A percentile compares a stretch with the other conserved stretches of the same genome.
Conservation (phyloP, 2,888 invertebrate genomes). For the Horisme vitalbata region DNA sequence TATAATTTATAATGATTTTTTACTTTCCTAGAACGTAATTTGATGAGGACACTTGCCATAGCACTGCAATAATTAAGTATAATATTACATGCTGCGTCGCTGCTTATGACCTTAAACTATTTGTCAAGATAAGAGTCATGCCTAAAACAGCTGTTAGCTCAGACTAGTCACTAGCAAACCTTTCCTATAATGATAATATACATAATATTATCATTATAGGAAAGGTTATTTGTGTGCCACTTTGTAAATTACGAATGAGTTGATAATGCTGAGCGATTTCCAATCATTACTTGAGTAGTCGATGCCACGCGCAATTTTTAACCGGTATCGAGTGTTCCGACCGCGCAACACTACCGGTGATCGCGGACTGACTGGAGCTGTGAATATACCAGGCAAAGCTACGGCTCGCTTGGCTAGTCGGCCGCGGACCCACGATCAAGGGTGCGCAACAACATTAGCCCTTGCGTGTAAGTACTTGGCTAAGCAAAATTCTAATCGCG, state of each 20-base stretch:
- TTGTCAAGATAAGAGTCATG: constrained; percentile 23
- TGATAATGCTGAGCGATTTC: constrained; percentile 25
- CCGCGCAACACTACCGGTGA: constrained; percentile 38
- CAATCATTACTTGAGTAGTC: constrained; percentile 35
- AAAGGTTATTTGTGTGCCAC: constrained; percentile 18
- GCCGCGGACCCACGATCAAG: constrained; percentile 4
- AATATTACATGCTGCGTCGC: background rate
- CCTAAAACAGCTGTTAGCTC: constrained; percentile 38
- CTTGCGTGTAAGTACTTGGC: no score
- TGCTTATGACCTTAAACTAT: constrained; percentile 4
- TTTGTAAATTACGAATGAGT: constrained; percentile 16
- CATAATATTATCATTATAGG: background rate
- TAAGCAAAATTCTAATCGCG: no score
- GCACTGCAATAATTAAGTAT: constrained; percentile 6
- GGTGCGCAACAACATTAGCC: constrained; percentile 15
- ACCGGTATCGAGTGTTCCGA: constrained; percentile 28
- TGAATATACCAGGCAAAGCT: background rate
- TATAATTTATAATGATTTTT: no score
- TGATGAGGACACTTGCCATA: no score
- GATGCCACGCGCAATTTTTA: constrained; percentile 39
- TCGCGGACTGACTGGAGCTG: constrained; percentile 41
- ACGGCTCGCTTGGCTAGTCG: background rate
- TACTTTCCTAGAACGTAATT: no score
- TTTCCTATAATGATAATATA: background rate
- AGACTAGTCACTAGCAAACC: constrained; percentile 17